phyloP scores from a whole-genome alignment of 2,113 vertebrate genomes.

The Lagopus leucura region DNA sequence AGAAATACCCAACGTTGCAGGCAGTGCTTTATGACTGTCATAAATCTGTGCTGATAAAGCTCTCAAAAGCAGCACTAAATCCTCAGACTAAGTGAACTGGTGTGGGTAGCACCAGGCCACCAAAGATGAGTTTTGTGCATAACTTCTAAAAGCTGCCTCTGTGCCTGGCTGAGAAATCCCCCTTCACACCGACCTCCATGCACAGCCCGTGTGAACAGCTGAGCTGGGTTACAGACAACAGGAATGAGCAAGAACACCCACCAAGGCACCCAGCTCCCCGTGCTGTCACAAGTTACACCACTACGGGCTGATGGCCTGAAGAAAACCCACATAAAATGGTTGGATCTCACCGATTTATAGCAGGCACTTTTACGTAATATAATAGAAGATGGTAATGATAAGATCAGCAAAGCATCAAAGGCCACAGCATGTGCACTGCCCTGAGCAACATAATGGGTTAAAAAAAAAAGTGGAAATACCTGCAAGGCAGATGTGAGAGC shows the following conservation, averaged over 20 bases:
- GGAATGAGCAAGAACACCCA: neutral
- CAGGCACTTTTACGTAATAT: neutral
- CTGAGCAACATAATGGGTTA: rapidly evolving
- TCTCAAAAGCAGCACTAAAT: neutral
- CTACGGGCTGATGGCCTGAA: neutral
- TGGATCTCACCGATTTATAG: neutral
- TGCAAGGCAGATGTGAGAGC: rapidly evolving
- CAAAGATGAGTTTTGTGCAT: neutral
- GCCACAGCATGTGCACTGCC: too few species aligned
- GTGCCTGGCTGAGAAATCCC: neutral
- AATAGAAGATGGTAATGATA: rapidly evolving
- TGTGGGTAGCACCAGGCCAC: neutral
- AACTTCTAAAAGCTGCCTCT: neutral
- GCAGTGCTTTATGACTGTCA: neutral
- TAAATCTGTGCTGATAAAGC: neutral
- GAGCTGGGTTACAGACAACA: rapidly evolving
- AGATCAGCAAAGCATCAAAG: neutral
- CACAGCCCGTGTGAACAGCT: neutral
- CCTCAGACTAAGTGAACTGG: neutral
- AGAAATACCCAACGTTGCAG: neutral
- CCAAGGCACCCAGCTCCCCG: rapidly evolving
- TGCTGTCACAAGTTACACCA: neutral
- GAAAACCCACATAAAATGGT: neutral
- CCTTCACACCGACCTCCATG: neutral
- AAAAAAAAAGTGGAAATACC: neutral